Evolutionary conservation across 2,113 vertebrate genomes (phyloP).

Genomic region (Myiozetetes cayanensis): DNA sequence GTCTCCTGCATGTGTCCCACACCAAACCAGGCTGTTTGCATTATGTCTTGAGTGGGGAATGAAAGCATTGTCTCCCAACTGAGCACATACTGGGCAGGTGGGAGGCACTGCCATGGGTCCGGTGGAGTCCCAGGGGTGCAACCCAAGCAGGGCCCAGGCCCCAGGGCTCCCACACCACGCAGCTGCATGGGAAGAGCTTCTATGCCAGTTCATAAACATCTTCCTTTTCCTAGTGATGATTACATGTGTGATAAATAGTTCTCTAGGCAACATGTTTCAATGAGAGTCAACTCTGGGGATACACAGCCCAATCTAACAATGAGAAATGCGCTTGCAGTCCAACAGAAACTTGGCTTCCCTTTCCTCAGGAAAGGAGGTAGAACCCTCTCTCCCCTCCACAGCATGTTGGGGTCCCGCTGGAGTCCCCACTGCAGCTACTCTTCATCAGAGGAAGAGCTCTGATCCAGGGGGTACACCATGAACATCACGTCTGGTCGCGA

Average conservation of each 20-base stretch:
- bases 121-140: neutral
- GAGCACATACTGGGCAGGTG: neutral
- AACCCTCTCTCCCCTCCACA: conserved; percentile 50
- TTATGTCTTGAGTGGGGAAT: conserved; percentile 57
- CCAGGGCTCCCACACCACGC: conserved; percentile 47
- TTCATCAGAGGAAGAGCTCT: conserved; percentile 88
- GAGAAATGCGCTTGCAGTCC: conserved; percentile 66
- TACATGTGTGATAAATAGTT: conserved; percentile 77
- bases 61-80: conserved; percentile 32
- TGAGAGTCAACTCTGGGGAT: conserved; percentile 72
- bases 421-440: conserved; percentile 75
- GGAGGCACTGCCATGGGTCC: neutral
- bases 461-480: conserved; percentile 95
- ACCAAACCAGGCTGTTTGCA: neutral
- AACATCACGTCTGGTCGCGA: conserved; percentile 89
- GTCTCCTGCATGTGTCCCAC: neutral
- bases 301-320: conserved; percentile 74
- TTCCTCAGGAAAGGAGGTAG: conserved; percentile 47
- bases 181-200: conserved; percentile 71
- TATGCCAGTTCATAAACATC: conserved; percentile 74
- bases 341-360: conserved; percentile 63
- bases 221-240: conserved; percentile 78
- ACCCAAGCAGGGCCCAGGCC: neutral
- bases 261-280: conserved; percentile 80
- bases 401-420: conserved; percentile 39